Evolutionary conservation across 2,888 invertebrate genomes (phyloP).

Genomic region (Bimastos eiseni): DNA sequence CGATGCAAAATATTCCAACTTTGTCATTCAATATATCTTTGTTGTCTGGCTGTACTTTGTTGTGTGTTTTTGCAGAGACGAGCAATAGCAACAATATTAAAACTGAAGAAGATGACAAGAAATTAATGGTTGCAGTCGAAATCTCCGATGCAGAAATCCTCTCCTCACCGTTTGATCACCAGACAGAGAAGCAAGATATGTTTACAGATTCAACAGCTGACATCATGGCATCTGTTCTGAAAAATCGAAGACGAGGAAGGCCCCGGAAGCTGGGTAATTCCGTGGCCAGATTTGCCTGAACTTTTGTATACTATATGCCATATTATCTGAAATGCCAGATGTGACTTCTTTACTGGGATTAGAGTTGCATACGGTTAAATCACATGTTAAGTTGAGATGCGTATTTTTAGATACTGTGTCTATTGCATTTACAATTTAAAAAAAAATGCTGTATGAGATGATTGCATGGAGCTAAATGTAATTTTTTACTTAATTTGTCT

Average conservation of each 20-base stretch:
- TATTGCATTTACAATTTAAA: background rate
- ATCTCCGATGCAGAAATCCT: background rate
- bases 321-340: background rate
- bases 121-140: background rate
- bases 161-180: background rate
- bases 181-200: background rate
- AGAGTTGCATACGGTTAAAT: background rate
- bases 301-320: background rate
- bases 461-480: background rate
- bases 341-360: background rate
- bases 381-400: background rate
- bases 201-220: background rate
- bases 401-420: background rate
- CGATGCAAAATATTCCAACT: background rate
- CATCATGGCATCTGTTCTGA: slow-evolving; percentile 1
- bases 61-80: background rate
- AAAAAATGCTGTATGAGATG: background rate
- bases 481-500: background rate
- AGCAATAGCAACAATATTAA: background rate
- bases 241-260: slow-evolving; percentile 10
- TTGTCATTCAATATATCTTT: background rate
- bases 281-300: background rate
- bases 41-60: background rate
- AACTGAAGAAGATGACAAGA: slow-evolving; percentile 4
- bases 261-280: slow-evolving; percentile 5